Conservation (phyloP, 2,113 vertebrate species). For the Rhagologus leucostigma region DNA sequence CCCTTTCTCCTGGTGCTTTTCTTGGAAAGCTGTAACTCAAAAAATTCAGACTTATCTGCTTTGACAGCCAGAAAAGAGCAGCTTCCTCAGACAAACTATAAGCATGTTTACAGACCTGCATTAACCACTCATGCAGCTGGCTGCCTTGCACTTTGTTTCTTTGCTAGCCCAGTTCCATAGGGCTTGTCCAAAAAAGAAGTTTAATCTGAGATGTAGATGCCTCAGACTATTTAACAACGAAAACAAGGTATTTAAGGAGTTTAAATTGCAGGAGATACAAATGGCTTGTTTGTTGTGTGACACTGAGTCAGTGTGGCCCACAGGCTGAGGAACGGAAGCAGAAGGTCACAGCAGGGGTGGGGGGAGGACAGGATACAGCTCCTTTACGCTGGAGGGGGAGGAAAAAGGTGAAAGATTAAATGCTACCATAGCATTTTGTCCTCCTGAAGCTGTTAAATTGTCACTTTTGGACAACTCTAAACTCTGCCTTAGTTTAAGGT, state of each 20-base stretch:
- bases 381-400: not conserved
- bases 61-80: not conserved
- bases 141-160: not conserved
- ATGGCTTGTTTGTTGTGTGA: not conserved
- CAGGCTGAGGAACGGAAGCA: not conserved
- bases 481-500: not conserved
- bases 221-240: not conserved
- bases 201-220: not conserved
- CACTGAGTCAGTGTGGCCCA: not conserved
- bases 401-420: not conserved
- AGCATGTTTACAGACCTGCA: fast-evolving
- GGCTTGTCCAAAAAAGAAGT: not conserved
- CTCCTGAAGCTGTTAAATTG: not conserved
- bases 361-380: not conserved
- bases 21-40: not conserved
- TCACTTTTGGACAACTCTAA: not conserved
- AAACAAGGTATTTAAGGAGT: not conserved
- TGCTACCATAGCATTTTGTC: not conserved
- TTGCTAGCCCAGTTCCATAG: not conserved
- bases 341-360: fast-evolving
- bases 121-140: not conserved
- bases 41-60: not conserved
- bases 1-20: not conserved
- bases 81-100: not conserved
- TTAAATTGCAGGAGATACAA: not conserved